Percentiles rank a stretch among this genome's conserved stretches.
Evolutionary conservation across 2,113 vertebrate species (phyloP).

Genomic region (Eulemur macaco): DNA sequence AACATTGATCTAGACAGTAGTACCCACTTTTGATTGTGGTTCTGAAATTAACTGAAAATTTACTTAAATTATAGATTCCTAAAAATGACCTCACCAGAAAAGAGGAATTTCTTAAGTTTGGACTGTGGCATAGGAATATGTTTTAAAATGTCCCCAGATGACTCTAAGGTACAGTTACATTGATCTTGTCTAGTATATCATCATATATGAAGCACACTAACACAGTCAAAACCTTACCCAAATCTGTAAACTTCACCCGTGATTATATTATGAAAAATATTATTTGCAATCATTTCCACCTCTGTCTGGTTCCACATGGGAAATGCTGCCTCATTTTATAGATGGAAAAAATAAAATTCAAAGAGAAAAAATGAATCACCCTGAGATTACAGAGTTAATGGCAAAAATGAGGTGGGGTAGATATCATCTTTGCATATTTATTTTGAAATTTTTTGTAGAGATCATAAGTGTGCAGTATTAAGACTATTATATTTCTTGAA

Average conservation of each 20-base stretch:
- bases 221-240: not conserved
- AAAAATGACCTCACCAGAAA: not conserved
- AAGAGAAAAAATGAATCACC: not conserved
- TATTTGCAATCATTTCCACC: not conserved
- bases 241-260: not conserved
- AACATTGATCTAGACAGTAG: not conserved
- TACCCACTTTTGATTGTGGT: not conserved
- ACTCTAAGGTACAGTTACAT: not conserved
- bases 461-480: not conserved
- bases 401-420: not conserved
- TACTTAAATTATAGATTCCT: constrained; percentile 10
- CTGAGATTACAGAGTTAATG: not conserved
- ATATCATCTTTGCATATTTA: not conserved
- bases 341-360: not conserved
- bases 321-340: not conserved
- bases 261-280: not conserved
- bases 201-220: not conserved
- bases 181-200: not conserved
- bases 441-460: not conserved
- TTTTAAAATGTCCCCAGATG: not conserved
- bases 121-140: not conserved
- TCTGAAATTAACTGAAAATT: constrained; percentile 14
- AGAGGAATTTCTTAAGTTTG: constrained; percentile 13
- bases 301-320: not conserved
- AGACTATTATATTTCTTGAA: not conserved